Evolutionary conservation across 2,888 invertebrate genomes (phyloP).

Genomic region (Cheilosia grossa): DNA sequence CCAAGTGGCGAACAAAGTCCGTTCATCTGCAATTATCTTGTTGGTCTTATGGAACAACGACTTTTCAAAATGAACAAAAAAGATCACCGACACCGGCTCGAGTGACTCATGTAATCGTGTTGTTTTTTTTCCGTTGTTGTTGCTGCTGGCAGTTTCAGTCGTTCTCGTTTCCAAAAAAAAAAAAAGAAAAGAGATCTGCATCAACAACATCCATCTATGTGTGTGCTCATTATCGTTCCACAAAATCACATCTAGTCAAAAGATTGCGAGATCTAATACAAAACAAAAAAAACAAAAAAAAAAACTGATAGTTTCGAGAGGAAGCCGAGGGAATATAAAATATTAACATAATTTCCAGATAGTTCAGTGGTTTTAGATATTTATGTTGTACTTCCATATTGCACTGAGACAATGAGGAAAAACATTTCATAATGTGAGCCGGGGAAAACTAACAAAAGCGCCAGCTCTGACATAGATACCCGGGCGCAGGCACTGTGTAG

Average conservation of each 20-base stretch:
- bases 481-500: background rate
- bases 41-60: constrained; percentile 73
- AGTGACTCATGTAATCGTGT: constrained; percentile 67
- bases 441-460: constrained; percentile 28
- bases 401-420: constrained; percentile 59
- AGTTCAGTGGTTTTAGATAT: constrained; percentile 70
- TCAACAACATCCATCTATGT: constrained; percentile 36
- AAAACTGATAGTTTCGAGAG: constrained; percentile 32
- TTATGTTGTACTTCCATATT: constrained; percentile 30
- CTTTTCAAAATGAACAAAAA: constrained; percentile 52
- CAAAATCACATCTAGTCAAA: constrained; percentile 44
- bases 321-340: constrained; percentile 51
- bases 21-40: constrained; percentile 73
- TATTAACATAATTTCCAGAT: constrained; percentile 69
- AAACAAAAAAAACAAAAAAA: background rate
- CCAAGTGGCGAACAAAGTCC: constrained; percentile 62
- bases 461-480: constrained; percentile 57
- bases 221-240: constrained; percentile 57
- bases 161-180: constrained; percentile 28
- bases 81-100: constrained; percentile 54
- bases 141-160: constrained; percentile 32
- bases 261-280: constrained; percentile 42
- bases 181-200: constrained; percentile 44
- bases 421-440: constrained; percentile 71
- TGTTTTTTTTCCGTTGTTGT: background rate